Percentiles rank a stretch among this genome's conserved stretches.
These are phyloP conservation scores for Drosophila anceps DNA, from an alignment of 2,888 invertebrate species.

Conservation along the genomic window DNA sequence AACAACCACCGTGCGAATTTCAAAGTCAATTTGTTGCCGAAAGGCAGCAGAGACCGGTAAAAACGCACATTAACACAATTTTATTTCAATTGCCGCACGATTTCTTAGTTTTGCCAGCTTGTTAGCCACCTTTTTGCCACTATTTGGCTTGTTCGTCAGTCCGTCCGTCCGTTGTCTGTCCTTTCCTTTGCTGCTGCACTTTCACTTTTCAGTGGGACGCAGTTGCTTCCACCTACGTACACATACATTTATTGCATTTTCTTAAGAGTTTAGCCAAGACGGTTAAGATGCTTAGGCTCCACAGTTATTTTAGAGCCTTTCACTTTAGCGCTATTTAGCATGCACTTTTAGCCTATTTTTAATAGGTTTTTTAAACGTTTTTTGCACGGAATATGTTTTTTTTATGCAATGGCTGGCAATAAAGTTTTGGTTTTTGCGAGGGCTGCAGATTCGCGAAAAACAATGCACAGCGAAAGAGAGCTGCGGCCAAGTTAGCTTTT, in stretches of 20 bases:
- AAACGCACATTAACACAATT: conserved; percentile 27
- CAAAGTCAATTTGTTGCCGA: conserved; percentile 62
- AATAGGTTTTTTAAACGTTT: conserved; percentile 19
- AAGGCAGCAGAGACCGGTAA: conserved; percentile 43
- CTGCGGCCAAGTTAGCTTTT: conserved; percentile 42
- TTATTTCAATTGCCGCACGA: conserved; percentile 5
- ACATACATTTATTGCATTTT: conserved; percentile 62
- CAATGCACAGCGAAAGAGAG: conserved; percentile 39
- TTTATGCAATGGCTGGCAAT: conserved; percentile 62
- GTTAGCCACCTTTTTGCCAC: conserved; percentile 27
- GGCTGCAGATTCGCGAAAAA: conserved; percentile 47
- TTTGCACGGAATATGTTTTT: conserved; percentile 43
- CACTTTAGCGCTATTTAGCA: not conserved
- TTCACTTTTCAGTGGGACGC: conserved; percentile 79
- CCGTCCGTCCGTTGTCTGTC: conserved; percentile 24
- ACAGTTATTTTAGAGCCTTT: not conserved
- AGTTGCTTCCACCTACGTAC: conserved; percentile 62
- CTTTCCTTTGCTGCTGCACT: conserved; percentile 56
- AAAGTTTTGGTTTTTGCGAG: conserved; percentile 55
- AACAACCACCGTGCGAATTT: conserved; percentile 70
- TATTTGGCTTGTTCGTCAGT: conserved; percentile 11
- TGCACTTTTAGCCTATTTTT: not conserved
- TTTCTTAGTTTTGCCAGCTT: conserved; percentile 13
- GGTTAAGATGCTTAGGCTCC: not conserved
- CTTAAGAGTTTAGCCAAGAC: conserved; percentile 10